Percentiles rank a stretch among this genome's conserved stretches.
phyloP scores from a whole-genome alignment of 2,797 vertebrate species.

The Okamejei kenojei region DNA sequence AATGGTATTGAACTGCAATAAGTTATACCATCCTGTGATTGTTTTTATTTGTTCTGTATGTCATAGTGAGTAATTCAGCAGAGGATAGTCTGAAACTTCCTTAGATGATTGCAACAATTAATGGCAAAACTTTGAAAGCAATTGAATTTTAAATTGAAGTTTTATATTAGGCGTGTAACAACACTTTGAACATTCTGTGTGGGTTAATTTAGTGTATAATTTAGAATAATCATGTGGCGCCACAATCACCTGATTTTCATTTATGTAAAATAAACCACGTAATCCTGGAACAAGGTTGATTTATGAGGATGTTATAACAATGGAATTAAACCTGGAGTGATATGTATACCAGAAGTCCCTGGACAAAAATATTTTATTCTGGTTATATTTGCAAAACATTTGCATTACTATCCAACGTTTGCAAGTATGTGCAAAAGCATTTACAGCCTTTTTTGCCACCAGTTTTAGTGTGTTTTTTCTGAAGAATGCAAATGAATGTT shows the following conservation, averaged over 20 bases:
- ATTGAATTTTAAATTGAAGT: not conserved
- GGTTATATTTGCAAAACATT: not conserved
- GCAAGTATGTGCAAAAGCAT: not conserved
- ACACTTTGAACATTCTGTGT: not conserved
- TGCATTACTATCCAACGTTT: not conserved
- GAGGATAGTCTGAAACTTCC: not conserved
- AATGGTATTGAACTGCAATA: not conserved
- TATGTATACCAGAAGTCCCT: not conserved
- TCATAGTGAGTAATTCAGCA: not conserved
- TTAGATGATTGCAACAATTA: not conserved
- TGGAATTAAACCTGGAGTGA: not conserved
- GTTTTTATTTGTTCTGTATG: not conserved
- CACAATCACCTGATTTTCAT: too few species aligned
- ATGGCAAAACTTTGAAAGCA: not conserved
- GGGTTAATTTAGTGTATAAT: not conserved
- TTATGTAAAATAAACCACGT: not conserved
- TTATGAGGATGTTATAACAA: not conserved
- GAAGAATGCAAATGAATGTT: not conserved
- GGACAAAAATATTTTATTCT: not conserved
- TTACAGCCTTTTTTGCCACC: not conserved
- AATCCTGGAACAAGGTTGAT: not conserved
- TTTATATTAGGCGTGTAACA: not conserved
- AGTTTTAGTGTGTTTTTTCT: not conserved
- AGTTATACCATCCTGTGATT: too few species aligned
- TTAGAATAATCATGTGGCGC: too few species aligned